Conservation (phyloP, 2,113 vertebrate species). For the Hemibates koningsi region DNA sequence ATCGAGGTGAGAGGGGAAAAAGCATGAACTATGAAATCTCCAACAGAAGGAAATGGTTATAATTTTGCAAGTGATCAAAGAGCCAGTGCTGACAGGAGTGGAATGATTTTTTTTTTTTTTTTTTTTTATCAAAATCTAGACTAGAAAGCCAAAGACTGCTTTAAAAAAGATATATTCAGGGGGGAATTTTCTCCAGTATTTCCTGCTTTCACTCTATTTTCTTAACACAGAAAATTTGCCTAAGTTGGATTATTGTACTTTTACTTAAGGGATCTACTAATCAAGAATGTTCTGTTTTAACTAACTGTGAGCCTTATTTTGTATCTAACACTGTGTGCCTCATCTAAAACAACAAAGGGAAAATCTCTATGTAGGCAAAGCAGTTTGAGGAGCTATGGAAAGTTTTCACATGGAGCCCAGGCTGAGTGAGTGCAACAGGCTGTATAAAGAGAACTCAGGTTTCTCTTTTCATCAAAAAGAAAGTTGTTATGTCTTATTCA, state of each 20-base stretch:
- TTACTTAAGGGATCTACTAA: not conserved
- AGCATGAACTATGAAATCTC: not conserved
- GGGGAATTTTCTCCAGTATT: not conserved
- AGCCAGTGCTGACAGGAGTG: not conserved
- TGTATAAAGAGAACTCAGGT: not conserved
- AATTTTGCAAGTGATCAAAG: not conserved
- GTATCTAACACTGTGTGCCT: not conserved
- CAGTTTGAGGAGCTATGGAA: conserved; percentile 20
- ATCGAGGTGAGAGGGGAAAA: not conserved
- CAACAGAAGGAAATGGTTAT: not conserved
- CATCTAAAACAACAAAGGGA: not conserved
- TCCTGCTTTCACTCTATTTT: not conserved
- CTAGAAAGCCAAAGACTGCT: not conserved
- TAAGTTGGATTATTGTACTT: not conserved
- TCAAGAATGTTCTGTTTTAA: not conserved
- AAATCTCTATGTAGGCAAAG: not conserved
- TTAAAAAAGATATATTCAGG: not conserved
- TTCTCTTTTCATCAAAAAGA: not conserved
- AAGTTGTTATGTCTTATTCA: conserved; percentile 4
- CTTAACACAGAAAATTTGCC: not conserved
- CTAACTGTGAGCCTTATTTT: not conserved
- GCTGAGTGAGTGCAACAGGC: not conserved
- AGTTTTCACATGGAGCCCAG: not conserved
- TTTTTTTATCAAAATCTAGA: not conserved
- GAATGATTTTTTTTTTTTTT: not conserved